Evolutionary conservation across 2,888 invertebrate species (phyloP), one percentile per base, ranked within the genome.

Genomic region (Pristionchus mayeri): DNA sequence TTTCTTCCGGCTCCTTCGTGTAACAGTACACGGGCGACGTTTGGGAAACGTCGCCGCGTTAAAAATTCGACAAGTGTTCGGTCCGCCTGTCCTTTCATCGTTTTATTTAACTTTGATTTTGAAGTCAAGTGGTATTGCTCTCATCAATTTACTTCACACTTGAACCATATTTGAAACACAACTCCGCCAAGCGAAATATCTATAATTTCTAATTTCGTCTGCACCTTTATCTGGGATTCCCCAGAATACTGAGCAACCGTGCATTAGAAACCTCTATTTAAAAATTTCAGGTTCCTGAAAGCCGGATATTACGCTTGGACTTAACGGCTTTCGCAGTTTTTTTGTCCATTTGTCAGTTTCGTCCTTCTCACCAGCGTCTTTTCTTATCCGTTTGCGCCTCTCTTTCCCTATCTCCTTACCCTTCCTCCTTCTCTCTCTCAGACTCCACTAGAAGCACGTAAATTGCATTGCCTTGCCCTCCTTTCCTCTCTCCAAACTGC

Each of bases 381-480:
- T 57, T 57, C 54, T 57, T 24, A 57, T 57, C 24, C 54, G 4
- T 57, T n/a, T 24, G 6, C 24, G 2, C 16, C 44, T 21, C 4
- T n/a, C 27, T 18, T 13, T 60, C 24, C 60, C 11, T 9, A 30
- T 30, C 63, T 60, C 18, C 57, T 11, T 60, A n/a, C n/a, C n/a
- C n/a, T 71, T 18, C 34, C 34, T 71, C 40, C 44, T 24, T 40
- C 40, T 71, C 71, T 71, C 71, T 71, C 34, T 63, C 63, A 34
- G 30, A 18, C 40, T 13, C 40, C 40, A n/a, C 67, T 37, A 37
- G 21, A 37, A 40, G 13, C 71, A 71, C 71, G 71, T 71, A 71
- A 71, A 71, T 71, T 71, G 71, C 71, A 71, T 71, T 71, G 71
- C 40, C n/a, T n/a, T n/a, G n/a, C 24, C 13, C 60, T 24, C 30